Evolutionary conservation across 1,140 invertebrate genomes (phyloP).

Genomic region (Plodia interpunctella): DNA sequence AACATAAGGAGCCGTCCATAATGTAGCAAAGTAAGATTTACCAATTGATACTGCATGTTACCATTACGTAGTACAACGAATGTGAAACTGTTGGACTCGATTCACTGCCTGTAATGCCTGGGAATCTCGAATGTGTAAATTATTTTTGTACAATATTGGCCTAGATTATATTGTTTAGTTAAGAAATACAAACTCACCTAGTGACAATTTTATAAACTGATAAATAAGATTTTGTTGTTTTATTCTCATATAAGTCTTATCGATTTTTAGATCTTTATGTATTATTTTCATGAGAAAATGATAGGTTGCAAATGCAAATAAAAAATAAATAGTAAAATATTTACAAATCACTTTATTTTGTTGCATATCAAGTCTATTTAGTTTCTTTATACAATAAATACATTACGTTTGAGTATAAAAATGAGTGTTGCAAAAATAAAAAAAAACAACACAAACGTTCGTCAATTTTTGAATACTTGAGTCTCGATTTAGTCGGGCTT

Average conservation of each 20-base stretch:
- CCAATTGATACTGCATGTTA: slow-evolving; percentile 25
- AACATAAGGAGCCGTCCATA: slow-evolving; percentile 7
- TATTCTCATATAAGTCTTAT: slow-evolving; percentile 17
- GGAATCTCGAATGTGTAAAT: slow-evolving; percentile 49
- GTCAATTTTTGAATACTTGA: slow-evolving; percentile 39
- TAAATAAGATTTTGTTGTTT: slow-evolving; percentile 21
- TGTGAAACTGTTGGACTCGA: slow-evolving; percentile 6
- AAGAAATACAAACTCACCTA: slow-evolving; percentile 40
- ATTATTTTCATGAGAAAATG: too few species aligned
- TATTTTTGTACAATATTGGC: slow-evolving; percentile 63
- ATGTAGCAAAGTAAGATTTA: slow-evolving; percentile 9
- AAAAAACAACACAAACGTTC: slow-evolving; percentile 63
- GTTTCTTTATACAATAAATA: slow-evolving; percentile 74
- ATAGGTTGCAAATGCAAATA: neutral
- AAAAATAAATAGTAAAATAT: slow-evolving; percentile 38
- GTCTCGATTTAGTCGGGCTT: slow-evolving; percentile 47
- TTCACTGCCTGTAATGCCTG: slow-evolving; percentile 50
- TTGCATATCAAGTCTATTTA: slow-evolving; percentile 66
- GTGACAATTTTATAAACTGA: slow-evolving; percentile 30
- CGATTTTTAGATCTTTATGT: too few species aligned
- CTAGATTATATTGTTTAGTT: slow-evolving; percentile 33
- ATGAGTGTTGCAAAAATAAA: slow-evolving; percentile 53
- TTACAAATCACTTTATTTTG: slow-evolving; percentile 72
- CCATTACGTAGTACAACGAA: slow-evolving; percentile 20
- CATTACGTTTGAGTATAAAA: slow-evolving; percentile 71